These are phyloP conservation scores for Macroramphosus scolopax DNA, from an alignment of 2,797 vertebrate genomes.

Conservation along the genomic window DNA sequence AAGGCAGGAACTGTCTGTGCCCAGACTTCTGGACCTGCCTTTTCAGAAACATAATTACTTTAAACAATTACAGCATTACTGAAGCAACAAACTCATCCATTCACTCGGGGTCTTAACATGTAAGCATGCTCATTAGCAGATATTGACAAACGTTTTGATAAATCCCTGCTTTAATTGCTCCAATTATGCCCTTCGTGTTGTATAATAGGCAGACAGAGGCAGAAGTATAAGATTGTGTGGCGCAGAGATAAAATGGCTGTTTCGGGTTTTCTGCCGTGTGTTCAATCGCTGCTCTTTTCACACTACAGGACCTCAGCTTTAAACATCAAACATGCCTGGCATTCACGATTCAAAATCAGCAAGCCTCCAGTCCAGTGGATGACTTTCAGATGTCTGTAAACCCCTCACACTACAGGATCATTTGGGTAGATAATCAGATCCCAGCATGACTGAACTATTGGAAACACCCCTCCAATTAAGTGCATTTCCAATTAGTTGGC, in stretches of 20 bases:
- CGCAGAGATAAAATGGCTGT: constrained; percentile 29
- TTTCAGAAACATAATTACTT: constrained; percentile 39
- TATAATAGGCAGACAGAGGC: constrained; percentile 27
- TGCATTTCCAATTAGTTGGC: too few relatives aligned
- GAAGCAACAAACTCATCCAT: constrained; percentile 17
- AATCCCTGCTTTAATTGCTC: constrained; percentile 19
- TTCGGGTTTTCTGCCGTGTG: too few relatives aligned
- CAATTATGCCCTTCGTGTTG: constrained; percentile 7
- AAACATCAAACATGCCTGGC: too few relatives aligned
- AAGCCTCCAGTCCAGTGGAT: too few relatives aligned
- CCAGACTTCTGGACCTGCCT: constrained; percentile 40
- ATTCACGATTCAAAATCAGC: too few relatives aligned
- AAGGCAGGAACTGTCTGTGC: constrained; percentile 16
- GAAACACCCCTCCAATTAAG: too few relatives aligned
- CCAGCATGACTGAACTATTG: too few relatives aligned
- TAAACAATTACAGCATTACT: constrained; percentile 27
- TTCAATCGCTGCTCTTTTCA: too few relatives aligned
- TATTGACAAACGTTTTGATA: constrained; percentile 21
- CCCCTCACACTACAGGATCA: too few relatives aligned
- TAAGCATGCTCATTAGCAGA: constrained; percentile 23
- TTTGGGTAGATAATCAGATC: too few relatives aligned
- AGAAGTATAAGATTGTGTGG: constrained; percentile 45
- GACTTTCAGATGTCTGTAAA: too few relatives aligned
- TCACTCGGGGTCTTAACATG: constrained; percentile 5
- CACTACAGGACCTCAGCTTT: too few relatives aligned